Conservation (phyloP, 2,113 vertebrate genomes). For the Columba janthina region DNA sequence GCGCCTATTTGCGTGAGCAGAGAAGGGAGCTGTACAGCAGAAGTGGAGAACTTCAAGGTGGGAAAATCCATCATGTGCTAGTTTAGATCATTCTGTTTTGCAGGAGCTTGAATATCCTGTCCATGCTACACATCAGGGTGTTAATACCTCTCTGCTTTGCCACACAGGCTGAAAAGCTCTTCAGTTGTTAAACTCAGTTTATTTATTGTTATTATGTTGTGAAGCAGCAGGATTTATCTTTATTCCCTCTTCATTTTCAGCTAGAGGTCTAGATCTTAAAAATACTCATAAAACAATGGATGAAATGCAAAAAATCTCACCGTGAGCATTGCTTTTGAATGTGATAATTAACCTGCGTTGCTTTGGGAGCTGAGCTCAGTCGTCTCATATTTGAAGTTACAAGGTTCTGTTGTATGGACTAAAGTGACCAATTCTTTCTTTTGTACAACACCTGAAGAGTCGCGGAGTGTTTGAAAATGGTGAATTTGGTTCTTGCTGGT, state of each 20-base stretch:
- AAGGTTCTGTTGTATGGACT: not conserved
- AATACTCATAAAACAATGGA: rapidly evolving
- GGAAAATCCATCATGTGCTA: not conserved
- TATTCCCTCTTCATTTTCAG: not conserved
- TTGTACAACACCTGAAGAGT: not conserved
- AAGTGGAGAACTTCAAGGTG: constrained; percentile 98
- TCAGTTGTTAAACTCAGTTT: not conserved
- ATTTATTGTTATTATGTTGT: not conserved
- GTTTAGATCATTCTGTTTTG: not conserved
- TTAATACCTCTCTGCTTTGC: not conserved
- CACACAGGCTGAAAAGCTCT: not conserved
- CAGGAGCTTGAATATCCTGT: not conserved
- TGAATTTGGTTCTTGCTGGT: not conserved
- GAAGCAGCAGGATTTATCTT: not conserved
- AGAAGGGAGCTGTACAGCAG: constrained; percentile 95
- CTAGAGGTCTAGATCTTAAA: not conserved
- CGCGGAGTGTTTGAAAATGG: not conserved
- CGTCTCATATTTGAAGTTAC: not conserved
- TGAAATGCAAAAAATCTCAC: not conserved
- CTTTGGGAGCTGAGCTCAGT: not conserved
- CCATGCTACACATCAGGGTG: not conserved
- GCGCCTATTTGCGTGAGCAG: constrained; percentile 95
- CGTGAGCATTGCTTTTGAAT: not conserved
- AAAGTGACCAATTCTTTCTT: not conserved
- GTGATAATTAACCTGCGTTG: not conserved